phyloP scores from a whole-genome alignment of 2,888 invertebrate genomes.

The Nematopogon swammerdamellus region DNA sequence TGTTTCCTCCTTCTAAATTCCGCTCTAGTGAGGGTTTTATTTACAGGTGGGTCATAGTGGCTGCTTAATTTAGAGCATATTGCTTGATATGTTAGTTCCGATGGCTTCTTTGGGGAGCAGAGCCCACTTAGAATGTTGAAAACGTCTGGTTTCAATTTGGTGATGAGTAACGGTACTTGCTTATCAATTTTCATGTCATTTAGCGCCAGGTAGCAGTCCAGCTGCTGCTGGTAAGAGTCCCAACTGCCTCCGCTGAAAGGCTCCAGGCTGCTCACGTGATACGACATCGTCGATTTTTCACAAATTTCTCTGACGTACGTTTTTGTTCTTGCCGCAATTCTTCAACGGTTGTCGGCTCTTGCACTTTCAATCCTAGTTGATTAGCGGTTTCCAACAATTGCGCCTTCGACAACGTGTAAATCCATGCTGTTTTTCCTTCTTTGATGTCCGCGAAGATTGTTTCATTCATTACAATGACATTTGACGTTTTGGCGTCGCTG shows the following conservation, averaged over 20 bases:
- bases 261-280: not conserved
- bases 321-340: not conserved
- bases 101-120: not conserved
- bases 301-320: not conserved
- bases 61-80: not conserved
- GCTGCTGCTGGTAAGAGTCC: not conserved
- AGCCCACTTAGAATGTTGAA: not conserved
- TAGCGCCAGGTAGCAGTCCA: not conserved
- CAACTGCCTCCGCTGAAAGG: not conserved
- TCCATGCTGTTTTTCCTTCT: not conserved
- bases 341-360: not conserved
- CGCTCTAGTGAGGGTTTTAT: not conserved
- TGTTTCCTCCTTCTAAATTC: constrained; percentile 9
- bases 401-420: not conserved
- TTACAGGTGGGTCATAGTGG: not conserved
- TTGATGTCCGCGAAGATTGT: not conserved
- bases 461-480: not conserved
- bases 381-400: not conserved
- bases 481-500: too few relatives aligned
- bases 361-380: not conserved
- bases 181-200: not conserved
- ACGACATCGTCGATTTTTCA: not conserved
- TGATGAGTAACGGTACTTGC: not conserved
- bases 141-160: not conserved
- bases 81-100: not conserved